These are phyloP conservation scores for Ophioninae sp. DNA, from an alignment of 2,888 invertebrate genomes.

Conservation along the genomic window DNA sequence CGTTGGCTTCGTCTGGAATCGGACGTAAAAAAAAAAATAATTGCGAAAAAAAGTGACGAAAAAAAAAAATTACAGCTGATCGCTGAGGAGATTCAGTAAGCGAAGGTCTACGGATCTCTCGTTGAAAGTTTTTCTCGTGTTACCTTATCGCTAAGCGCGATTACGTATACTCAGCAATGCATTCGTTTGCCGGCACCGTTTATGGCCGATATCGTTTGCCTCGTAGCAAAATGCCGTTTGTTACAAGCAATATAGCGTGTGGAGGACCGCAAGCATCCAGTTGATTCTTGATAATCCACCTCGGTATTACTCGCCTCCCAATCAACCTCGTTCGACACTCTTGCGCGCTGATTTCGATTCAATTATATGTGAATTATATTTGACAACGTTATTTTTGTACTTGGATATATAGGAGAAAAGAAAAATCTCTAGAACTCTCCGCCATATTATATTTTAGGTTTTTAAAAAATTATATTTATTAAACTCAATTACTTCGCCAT, in stretches of 20 bases:
- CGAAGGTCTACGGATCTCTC: slow-evolving; percentile 33
- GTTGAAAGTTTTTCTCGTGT: slow-evolving; percentile 17
- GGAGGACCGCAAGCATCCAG: slow-evolving; percentile 46
- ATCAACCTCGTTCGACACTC: not conserved
- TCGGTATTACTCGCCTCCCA: slow-evolving; percentile 4
- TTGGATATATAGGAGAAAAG: too few species aligned
- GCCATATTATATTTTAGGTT: too few species aligned
- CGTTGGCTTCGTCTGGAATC: slow-evolving; percentile 2
- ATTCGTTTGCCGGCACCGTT: slow-evolving; percentile 37
- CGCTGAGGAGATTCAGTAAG: slow-evolving; percentile 5
- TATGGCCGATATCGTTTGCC: slow-evolving; percentile 52
- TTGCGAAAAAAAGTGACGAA: slow-evolving; percentile 1
- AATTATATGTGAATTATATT: too few species aligned
- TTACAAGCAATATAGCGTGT: slow-evolving; percentile 34
- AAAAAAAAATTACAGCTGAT: not conserved
- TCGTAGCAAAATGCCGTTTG: slow-evolving; percentile 10
- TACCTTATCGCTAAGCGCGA: not conserved
- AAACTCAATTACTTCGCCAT: too few species aligned
- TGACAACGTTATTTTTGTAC: too few species aligned
- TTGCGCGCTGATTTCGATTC: not conserved
- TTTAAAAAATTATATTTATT: too few species aligned
- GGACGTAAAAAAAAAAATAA: not conserved
- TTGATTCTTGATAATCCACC: slow-evolving; percentile 31
- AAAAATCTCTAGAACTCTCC: too few species aligned
- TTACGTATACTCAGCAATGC: slow-evolving; percentile 5